phyloP scores from a whole-genome alignment of 1,140 invertebrate species.

The Metopolophium dirhodum region DNA sequence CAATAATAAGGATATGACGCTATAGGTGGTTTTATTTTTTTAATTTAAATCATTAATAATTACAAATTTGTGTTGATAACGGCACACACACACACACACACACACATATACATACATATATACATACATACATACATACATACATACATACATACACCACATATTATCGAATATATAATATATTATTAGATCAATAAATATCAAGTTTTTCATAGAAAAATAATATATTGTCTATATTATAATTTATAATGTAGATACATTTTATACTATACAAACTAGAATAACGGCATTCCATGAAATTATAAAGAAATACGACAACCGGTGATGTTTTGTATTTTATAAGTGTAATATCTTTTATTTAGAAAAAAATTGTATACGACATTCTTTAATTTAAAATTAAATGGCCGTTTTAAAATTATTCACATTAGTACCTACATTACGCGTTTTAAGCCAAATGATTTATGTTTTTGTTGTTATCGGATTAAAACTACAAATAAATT shows the following conservation, averaged over 20 bases:
- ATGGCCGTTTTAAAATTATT: neutral
- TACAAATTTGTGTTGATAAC: no score
- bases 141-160: no score
- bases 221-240: neutral
- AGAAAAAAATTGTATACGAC: neutral
- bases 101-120: no score
- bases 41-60: no score
- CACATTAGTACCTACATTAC: neutral
- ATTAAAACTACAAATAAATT: neutral
- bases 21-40: no score
- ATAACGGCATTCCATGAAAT: constrained; percentile 31
- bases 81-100: no score
- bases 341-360: neutral
- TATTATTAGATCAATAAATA: neutral
- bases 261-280: neutral
- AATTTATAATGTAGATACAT: neutral
- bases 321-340: neutral
- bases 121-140: no score
- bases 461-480: neutral
- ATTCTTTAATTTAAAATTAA: constrained; percentile 19
- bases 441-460: neutral
- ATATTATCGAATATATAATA: neutral
- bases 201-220: neutral
- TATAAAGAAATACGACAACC: neutral
- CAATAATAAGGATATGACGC: no score